Conservation (phyloP, 2,888 invertebrate species). For the Arctia plantaginis region DNA sequence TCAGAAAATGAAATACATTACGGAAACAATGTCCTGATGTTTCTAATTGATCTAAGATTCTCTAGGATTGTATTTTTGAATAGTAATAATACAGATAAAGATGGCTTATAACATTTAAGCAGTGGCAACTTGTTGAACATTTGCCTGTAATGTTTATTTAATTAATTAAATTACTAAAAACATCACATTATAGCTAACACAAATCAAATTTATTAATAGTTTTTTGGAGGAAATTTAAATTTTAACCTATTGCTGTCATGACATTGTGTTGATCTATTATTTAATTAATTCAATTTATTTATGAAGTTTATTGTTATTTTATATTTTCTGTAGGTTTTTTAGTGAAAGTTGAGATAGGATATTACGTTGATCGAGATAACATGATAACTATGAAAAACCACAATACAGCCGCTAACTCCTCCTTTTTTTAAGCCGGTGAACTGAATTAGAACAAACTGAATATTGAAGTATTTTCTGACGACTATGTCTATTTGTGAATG, state of each 20-base stretch:
- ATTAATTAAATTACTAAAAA: background rate
- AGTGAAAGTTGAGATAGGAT: no score
- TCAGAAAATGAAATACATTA: constrained; percentile 36
- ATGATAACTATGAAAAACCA: background rate
- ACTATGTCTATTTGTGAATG: background rate
- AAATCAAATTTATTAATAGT: background rate
- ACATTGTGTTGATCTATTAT: background rate
- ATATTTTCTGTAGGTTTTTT: no score
- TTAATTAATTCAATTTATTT: background rate
- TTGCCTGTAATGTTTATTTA: background rate
- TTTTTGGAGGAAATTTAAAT: background rate
- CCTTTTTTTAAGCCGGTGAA: background rate
- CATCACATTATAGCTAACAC: background rate
- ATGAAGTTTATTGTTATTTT: background rate
- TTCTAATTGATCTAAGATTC: background rate
- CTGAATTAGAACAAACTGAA: constrained; percentile 14
- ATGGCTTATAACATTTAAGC: background rate
- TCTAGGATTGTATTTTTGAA: background rate
- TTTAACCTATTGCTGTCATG: background rate
- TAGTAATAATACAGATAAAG: background rate
- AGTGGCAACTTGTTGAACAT: background rate
- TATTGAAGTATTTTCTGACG: constrained; percentile 5
- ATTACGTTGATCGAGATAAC: no score
- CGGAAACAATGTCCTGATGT: constrained; percentile 34
- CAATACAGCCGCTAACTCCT: background rate